Percentiles rank a stretch among this genome's conserved stretches.
These are phyloP conservation scores for Panopea generosa DNA, from an alignment of 2,888 invertebrate genomes.

Conservation along the genomic window DNA sequence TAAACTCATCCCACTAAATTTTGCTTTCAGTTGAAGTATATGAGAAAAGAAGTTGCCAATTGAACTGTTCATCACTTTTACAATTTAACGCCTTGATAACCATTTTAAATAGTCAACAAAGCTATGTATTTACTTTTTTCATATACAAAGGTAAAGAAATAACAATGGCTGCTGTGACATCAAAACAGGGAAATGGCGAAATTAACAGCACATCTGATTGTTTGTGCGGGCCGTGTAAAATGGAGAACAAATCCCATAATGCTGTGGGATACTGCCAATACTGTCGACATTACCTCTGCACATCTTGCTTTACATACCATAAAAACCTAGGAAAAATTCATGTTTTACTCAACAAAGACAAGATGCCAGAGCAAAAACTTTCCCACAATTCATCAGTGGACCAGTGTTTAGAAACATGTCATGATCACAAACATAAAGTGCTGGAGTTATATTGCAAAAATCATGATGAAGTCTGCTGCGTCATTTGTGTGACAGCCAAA, in stretches of 20 bases:
- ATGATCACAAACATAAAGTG: conserved; percentile 43
- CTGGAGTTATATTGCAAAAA: conserved; percentile 50
- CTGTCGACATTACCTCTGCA: conserved; percentile 54
- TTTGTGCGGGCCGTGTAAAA: conserved; percentile 48
- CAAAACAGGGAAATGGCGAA: too few species aligned
- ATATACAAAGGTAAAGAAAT: too few species aligned
- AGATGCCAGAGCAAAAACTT: conserved; percentile 35
- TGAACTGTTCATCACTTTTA: too few species aligned
- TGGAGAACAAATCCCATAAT: conserved; percentile 24
- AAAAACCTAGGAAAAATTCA: conserved; percentile 52
- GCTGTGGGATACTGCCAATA: conserved; percentile 54
- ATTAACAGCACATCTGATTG: conserved; percentile 20
- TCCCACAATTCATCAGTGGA: conserved; percentile 13
- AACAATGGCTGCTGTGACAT: too few species aligned
- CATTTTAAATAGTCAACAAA: too few species aligned
- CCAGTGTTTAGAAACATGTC: conserved; percentile 32
- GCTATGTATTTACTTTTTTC: too few species aligned
- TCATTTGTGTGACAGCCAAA: conserved; percentile 46
- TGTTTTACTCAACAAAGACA: conserved; percentile 28
- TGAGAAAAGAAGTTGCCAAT: too few species aligned
- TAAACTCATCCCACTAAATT: too few species aligned
- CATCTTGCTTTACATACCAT: conserved; percentile 45
- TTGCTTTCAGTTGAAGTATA: too few species aligned
- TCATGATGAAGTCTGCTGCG: conserved; percentile 57
- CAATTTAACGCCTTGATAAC: too few species aligned